phyloP scores from a whole-genome alignment of 2,797 vertebrate species.

The Pipistrellus kuhlii region DNA sequence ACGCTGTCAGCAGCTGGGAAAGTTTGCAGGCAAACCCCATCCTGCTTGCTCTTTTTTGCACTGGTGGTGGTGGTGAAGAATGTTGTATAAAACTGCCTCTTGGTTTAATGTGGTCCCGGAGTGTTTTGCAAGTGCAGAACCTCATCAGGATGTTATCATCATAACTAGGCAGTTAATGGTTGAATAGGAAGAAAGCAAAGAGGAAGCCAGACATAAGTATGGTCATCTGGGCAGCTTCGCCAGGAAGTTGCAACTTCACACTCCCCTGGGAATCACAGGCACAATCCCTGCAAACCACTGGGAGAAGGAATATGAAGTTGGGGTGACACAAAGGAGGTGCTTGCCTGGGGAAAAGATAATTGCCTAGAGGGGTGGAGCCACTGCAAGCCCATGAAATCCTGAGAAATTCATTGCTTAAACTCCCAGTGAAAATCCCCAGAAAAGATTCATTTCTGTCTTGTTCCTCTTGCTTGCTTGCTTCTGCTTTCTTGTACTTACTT shows the following conservation, averaged over 20 bases:
- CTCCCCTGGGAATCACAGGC: not conserved
- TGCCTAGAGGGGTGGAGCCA: not conserved
- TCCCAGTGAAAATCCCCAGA: not conserved
- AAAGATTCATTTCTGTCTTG: not conserved
- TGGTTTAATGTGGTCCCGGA: not conserved
- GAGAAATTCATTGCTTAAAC: not conserved
- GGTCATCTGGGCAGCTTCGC: not conserved
- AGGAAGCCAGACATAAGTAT: not conserved
- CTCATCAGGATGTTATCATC: not conserved
- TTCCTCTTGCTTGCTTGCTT: not conserved
- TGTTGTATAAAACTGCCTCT: not conserved
- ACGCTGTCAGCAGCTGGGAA: not conserved
- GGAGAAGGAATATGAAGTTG: not conserved
- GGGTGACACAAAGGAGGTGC: not conserved
- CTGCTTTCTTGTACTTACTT: not conserved
- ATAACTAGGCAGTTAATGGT: not conserved
- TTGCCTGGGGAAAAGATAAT: not conserved
- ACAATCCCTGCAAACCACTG: not conserved
- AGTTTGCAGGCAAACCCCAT: not conserved
- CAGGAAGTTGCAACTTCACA: not conserved
- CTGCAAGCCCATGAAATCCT: not conserved
- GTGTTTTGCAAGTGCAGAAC: not conserved
- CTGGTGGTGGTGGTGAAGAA: not conserved
- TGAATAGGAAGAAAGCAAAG: not conserved
- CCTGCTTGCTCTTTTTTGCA: not conserved